Evolutionary conservation across 2,888 invertebrate species (phyloP).

Genomic region (Cantharis rustica): DNA sequence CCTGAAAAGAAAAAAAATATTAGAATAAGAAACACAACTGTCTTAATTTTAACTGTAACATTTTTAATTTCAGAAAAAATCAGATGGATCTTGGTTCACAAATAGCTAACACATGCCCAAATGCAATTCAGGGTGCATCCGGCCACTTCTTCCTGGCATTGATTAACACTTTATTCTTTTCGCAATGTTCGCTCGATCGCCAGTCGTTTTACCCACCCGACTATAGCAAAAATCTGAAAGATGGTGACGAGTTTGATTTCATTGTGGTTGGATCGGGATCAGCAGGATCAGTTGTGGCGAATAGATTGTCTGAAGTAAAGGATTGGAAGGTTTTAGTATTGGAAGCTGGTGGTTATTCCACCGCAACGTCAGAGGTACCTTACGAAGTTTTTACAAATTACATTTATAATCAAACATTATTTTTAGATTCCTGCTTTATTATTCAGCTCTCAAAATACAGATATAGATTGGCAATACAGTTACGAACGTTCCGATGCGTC

Average conservation of each 20-base stretch:
- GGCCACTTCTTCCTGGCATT: slow-evolving; percentile 52
- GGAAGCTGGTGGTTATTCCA: slow-evolving; percentile 61
- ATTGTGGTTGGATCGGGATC: slow-evolving; percentile 61
- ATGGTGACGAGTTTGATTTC: slow-evolving; percentile 55
- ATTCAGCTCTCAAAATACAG: slow-evolving; percentile 83
- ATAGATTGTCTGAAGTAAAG: slow-evolving; percentile 55
- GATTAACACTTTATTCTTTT: background rate
- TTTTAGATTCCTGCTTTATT: slow-evolving; percentile 75
- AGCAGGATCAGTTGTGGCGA: slow-evolving; percentile 61
- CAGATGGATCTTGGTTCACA: background rate
- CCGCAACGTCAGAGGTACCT: slow-evolving; percentile 52
- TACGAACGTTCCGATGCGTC: slow-evolving; percentile 81
- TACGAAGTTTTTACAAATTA: background rate
- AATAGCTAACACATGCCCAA: background rate
- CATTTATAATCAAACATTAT: slow-evolving; percentile 49
- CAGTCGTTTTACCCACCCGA: background rate
- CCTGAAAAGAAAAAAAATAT: background rate
- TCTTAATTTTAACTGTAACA: too few relatives aligned
- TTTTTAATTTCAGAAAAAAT: background rate
- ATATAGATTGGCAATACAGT: slow-evolving; percentile 91
- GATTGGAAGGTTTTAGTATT: slow-evolving; percentile 58
- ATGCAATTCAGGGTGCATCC: background rate
- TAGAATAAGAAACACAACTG: background rate
- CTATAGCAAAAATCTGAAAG: slow-evolving; percentile 17
- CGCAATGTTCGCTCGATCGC: background rate